Evolutionary conservation across 1,140 invertebrate species (phyloP).

Genomic region (Amphibalanus amphitrite): DNA sequence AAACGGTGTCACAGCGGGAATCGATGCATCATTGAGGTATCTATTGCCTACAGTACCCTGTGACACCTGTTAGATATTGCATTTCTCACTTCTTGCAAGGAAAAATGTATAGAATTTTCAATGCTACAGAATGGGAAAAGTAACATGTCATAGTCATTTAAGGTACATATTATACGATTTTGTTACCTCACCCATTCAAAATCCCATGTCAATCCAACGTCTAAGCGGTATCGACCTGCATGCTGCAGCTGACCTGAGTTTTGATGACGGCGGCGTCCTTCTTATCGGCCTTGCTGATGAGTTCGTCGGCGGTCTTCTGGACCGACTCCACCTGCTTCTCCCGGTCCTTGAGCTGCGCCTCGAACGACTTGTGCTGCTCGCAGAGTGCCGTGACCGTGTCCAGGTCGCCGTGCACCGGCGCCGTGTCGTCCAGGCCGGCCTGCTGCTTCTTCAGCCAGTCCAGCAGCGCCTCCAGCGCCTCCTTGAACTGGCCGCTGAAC

Average conservation of each 20-base stretch:
- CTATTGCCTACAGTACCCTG: no score
- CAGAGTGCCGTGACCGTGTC: slow-evolving; percentile 86
- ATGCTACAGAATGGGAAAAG: no score
- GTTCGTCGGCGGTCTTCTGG: slow-evolving; percentile 66
- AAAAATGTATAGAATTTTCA: no score
- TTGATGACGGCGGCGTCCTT: slow-evolving; percentile 63
- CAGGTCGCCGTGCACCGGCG: slow-evolving; percentile 80
- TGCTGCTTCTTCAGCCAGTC: slow-evolving; percentile 86
- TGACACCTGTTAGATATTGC: no score
- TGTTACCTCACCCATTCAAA: no score
- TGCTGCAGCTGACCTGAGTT: slow-evolving; percentile 39
- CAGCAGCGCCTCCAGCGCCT: slow-evolving; percentile 82
- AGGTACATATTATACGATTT: no score
- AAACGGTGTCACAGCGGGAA: no score
- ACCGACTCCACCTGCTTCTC: slow-evolving; percentile 77
- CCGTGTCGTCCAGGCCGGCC: slow-evolving; percentile 50
- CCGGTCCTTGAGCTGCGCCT: slow-evolving; percentile 73
- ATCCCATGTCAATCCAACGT: no score
- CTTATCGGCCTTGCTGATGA: slow-evolving; percentile 57
- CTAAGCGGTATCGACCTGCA: no score
- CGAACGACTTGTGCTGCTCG: slow-evolving; percentile 84
- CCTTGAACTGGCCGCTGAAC: slow-evolving; percentile 90
- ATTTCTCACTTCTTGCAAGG: no score
- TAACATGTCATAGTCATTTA: no score
- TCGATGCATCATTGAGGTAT: no score